phyloP scores from a whole-genome alignment of 1,140 invertebrate species.

The Drosophila oshimai region DNA sequence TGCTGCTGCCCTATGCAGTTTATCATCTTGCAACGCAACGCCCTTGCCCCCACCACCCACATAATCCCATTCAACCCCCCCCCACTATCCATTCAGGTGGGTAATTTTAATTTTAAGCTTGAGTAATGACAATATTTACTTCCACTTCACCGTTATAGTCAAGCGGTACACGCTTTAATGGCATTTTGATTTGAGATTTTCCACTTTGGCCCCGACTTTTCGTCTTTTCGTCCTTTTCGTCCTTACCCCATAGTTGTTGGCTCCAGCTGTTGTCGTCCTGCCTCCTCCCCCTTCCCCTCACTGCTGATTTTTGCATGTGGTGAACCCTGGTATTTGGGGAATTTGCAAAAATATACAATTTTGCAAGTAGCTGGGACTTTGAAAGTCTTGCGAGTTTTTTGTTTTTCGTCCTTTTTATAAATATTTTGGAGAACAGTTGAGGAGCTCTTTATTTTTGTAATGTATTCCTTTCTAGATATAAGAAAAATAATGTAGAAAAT shows the following conservation, averaged over 20 bases:
- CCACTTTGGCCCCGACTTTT: conserved; percentile 30
- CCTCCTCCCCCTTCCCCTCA: neutral
- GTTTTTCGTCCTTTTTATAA: too few species aligned
- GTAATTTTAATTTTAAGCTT: conserved; percentile 82
- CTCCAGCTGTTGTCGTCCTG: conserved; percentile 29
- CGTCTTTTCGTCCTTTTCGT: neutral
- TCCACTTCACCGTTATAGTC: conserved; percentile 67
- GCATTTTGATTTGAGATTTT: conserved; percentile 77
- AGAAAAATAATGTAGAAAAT: too few species aligned
- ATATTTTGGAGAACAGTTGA: too few species aligned
- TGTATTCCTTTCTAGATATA: too few species aligned
- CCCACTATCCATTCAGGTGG: conserved; percentile 61
- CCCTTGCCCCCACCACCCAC: neutral
- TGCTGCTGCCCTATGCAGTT: conserved; percentile 76
- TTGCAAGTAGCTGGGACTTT: neutral
- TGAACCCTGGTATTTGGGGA: neutral
- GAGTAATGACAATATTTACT: conserved; percentile 82
- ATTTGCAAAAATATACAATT: neutral
- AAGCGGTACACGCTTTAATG: conserved; percentile 77
- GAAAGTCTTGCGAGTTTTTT: too few species aligned
- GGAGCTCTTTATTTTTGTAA: too few species aligned
- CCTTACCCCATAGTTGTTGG: conserved; percentile 9
- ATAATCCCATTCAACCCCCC: conserved; percentile 11
- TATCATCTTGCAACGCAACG: conserved; percentile 68
- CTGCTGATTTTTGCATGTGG: conserved; percentile 5